Conservation (phyloP, 2,888 invertebrate species). For the Venustoraphidia nigricollis region DNA sequence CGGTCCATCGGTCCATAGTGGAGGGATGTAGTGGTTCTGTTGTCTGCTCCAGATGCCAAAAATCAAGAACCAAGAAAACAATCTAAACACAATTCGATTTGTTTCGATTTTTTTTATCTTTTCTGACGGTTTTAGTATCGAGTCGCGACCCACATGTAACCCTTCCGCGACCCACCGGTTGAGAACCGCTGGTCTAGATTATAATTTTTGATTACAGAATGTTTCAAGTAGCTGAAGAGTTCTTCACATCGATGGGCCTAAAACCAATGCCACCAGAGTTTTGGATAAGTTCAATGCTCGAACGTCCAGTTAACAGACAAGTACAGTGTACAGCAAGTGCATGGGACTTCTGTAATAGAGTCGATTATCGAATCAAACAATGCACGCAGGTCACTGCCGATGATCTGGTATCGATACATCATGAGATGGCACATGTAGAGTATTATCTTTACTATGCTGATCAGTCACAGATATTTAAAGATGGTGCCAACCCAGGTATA, state of each 20-base stretch:
- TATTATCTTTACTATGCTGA: conserved; percentile 67
- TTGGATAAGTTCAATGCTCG: conserved; percentile 69
- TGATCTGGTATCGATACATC: conserved; percentile 61
- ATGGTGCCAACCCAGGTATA: conserved; percentile 69
- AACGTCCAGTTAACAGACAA: conserved; percentile 53
- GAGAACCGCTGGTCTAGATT: no score
- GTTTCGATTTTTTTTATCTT: no score
- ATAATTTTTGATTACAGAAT: conserved; percentile 35
- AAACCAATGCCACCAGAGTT: conserved; percentile 69
- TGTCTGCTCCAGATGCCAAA: no score
- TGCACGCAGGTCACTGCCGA: conserved; percentile 67
- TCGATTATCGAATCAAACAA: conserved; percentile 74
- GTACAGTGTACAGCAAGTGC: conserved; percentile 63
- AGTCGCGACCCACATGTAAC: no score
- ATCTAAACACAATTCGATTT: no score
- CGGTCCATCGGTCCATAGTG: no score
- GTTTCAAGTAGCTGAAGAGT: conserved; percentile 72
- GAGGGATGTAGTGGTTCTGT: no score
- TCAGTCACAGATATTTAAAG: conserved; percentile 58
- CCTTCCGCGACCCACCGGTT: no score
- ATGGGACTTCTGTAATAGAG: conserved; percentile 74
- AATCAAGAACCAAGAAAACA: no score
- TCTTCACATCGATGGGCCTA: conserved; percentile 66
- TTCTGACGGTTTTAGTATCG: no score
- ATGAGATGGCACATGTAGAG: conserved; percentile 72